phyloP scores from a whole-genome alignment of 2,113 vertebrate genomes.

The Polypterus senegalus region DNA sequence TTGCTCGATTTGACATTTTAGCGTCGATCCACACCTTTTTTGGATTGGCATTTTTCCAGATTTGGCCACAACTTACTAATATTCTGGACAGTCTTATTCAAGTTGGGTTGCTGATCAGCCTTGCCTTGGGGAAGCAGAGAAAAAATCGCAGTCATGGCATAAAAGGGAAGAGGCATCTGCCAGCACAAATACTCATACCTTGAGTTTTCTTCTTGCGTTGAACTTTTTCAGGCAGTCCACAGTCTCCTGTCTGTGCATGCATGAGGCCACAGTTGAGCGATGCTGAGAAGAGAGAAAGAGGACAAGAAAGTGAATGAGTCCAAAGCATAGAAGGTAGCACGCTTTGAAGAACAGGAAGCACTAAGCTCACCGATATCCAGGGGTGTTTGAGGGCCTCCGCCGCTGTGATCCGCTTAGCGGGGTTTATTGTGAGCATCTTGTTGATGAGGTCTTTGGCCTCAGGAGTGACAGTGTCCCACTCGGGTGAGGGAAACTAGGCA shows the following conservation, averaged over 20 bases:
- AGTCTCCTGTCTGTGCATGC: slow-evolving; percentile 94
- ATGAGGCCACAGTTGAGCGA: slow-evolving; percentile 87
- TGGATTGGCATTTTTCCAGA: too few relatives aligned
- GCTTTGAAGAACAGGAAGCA: neutral
- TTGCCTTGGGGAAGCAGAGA: too few relatives aligned
- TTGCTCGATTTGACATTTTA: too few relatives aligned
- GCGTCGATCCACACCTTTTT: too few relatives aligned
- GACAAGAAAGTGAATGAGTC: neutral
- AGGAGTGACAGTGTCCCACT: slow-evolving; percentile 91
- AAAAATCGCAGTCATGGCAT: too few relatives aligned
- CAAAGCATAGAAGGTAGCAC: neutral
- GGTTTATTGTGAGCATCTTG: slow-evolving; percentile 94
- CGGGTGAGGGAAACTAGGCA: slow-evolving; percentile 79
- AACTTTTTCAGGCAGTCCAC: slow-evolving; percentile 96
- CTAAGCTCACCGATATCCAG: slow-evolving; percentile 80
- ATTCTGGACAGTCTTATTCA: too few relatives aligned
- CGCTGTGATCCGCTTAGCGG: slow-evolving; percentile 79
- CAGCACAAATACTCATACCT: too few relatives aligned
- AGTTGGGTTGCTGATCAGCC: too few relatives aligned
- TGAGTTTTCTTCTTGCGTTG: slow-evolving; percentile 87
- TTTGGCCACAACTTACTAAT: too few relatives aligned
- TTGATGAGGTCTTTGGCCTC: slow-evolving; percentile 95
- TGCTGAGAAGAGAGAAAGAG: slow-evolving; percentile 47
- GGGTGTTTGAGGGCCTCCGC: slow-evolving; percentile 86
- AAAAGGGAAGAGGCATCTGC: too few relatives aligned